phyloP scores from a whole-genome alignment of 2,888 invertebrate genomes.

The Mesochorus sp. region DNA sequence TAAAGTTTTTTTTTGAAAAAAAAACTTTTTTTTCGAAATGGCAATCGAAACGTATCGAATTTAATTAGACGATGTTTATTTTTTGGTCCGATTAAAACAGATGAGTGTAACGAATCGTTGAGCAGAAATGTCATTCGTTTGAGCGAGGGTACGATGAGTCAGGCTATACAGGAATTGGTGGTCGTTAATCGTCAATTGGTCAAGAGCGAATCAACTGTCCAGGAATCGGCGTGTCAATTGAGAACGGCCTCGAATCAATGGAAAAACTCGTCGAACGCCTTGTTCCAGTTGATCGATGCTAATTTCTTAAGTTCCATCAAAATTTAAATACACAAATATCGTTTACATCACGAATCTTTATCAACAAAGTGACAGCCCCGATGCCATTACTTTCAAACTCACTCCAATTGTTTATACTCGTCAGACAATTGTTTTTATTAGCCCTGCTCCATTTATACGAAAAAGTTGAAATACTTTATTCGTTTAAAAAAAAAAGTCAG shows the following conservation, averaged over 20 bases:
- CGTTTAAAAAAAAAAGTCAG: too few species aligned
- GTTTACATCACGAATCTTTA: too few species aligned
- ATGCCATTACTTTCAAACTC: too few species aligned
- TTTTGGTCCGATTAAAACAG: slow-evolving; percentile 65
- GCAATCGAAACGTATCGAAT: too few species aligned
- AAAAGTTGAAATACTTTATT: too few species aligned
- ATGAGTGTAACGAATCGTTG: slow-evolving; percentile 79
- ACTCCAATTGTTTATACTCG: too few species aligned
- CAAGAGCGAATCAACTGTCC: slow-evolving; percentile 77
- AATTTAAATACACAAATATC: slow-evolving; percentile 59
- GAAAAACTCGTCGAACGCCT: slow-evolving; percentile 71
- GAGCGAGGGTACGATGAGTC: slow-evolving; percentile 71
- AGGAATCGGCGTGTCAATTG: slow-evolving; percentile 78
- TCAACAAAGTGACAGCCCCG: too few species aligned
- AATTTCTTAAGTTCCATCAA: slow-evolving; percentile 77
- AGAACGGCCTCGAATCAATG: slow-evolving; percentile 73
- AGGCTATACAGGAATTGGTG: slow-evolving; percentile 74
- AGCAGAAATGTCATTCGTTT: slow-evolving; percentile 75
- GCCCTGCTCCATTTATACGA: too few species aligned
- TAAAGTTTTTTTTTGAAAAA: too few species aligned
- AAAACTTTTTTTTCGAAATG: too few species aligned
- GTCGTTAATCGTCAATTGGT: slow-evolving; percentile 77
- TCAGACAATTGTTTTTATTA: too few species aligned
- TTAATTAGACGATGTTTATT: slow-evolving; percentile 16
- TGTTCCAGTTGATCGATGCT: slow-evolving; percentile 74